Percentiles rank a stretch among this genome's conserved stretches.
Conservation (phyloP, 2,113 vertebrate species). For the Pheucticus melanocephalus region DNA sequence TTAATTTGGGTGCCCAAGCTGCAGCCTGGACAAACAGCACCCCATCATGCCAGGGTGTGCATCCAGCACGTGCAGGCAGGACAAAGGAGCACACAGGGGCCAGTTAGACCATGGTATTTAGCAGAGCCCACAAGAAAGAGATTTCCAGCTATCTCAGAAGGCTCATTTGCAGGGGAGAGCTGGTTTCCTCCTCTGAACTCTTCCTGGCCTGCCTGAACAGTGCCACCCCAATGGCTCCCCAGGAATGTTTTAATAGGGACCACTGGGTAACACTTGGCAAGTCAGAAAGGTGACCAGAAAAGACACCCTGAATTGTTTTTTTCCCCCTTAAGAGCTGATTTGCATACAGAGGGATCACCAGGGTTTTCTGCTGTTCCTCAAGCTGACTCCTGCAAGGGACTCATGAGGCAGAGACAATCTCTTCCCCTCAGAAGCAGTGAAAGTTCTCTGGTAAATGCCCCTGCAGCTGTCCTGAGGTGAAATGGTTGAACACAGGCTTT, state of each 20-base stretch:
- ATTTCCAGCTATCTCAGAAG: background rate
- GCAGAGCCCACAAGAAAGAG: slow-evolving; percentile 18
- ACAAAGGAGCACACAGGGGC: background rate
- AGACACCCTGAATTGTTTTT: background rate
- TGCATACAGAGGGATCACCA: background rate
- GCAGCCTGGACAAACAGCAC: background rate
- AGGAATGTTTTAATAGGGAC: background rate
- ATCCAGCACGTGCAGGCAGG: background rate
- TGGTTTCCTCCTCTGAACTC: background rate
- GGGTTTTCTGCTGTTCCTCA: background rate
- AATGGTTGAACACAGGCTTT: background rate
- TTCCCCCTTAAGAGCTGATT: background rate
- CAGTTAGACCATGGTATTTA: accelerated
- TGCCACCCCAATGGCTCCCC: background rate
- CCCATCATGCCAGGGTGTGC: background rate
- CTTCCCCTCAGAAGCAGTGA: background rate
- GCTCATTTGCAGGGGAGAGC: background rate
- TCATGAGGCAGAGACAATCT: background rate
- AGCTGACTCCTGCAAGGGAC: background rate
- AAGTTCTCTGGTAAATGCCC: background rate
- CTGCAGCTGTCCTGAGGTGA: background rate
- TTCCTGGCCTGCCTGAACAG: background rate
- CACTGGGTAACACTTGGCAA: background rate
- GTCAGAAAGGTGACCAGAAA: background rate
- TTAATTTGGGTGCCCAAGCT: background rate